These are phyloP conservation scores for Diadophis punctatus DNA, from an alignment of 2,113 vertebrate species.

Conservation along the genomic window DNA sequence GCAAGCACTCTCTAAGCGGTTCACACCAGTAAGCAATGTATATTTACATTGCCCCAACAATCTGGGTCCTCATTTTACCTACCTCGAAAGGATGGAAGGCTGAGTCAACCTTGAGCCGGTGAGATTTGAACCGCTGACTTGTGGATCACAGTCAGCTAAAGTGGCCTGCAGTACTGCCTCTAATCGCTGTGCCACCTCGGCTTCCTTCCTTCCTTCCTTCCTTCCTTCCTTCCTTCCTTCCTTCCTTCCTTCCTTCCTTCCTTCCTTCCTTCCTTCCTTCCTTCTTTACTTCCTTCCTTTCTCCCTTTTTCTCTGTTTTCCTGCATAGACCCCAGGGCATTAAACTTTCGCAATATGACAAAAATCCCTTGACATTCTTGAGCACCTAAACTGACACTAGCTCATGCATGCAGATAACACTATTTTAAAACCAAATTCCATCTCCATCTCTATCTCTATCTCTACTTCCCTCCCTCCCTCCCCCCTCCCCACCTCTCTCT, in stretches of 20 bases:
- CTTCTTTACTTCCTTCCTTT: not conserved
- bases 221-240: fast-evolving
- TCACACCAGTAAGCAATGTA: too few species aligned
- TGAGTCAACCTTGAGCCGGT: too few species aligned
- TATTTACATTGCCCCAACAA: too few species aligned
- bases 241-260: not conserved
- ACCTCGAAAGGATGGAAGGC: too few species aligned
- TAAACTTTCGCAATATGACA: not conserved
- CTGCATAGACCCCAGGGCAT: not conserved
- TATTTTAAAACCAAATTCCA: not conserved
- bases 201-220: fast-evolving
- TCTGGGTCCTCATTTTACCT: too few species aligned
- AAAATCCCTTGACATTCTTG: not conserved
- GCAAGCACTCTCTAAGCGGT: too few species aligned
- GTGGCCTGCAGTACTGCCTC: too few species aligned
- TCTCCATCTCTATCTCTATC: too few species aligned
- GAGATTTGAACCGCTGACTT: too few species aligned
- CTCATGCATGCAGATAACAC: not conserved
- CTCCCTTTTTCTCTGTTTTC: not conserved
- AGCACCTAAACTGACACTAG: not conserved
- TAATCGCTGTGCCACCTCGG: too few species aligned
- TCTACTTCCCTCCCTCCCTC: fast-evolving
- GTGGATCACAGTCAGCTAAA: too few species aligned
- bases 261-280: not conserved
- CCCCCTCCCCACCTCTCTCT: too few species aligned